phyloP scores from a whole-genome alignment of 2,113 vertebrate genomes.

The Archilochus colubris region DNA sequence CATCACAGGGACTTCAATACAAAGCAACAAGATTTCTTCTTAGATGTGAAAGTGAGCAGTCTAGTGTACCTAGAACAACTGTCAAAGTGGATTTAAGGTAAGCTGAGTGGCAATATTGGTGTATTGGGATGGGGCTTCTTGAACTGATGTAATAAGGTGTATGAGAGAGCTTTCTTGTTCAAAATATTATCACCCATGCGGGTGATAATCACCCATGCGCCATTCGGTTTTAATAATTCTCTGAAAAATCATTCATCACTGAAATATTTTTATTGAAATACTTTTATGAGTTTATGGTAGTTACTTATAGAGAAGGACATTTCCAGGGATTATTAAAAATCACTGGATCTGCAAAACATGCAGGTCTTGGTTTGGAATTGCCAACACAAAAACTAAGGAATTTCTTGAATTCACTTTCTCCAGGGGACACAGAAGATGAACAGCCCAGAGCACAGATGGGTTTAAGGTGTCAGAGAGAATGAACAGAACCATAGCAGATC shows the following conservation, averaged over 20 bases:
- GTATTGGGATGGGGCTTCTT: neutral
- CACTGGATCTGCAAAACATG: neutral
- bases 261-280: neutral
- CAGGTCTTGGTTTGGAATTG: neutral
- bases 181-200: neutral
- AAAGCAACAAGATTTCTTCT: neutral
- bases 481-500: rapidly evolving
- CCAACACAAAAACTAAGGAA: neutral
- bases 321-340: neutral
- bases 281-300: neutral
- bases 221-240: neutral
- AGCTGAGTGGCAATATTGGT: neutral
- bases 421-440: neutral
- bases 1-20: neutral
- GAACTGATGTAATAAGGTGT: neutral
- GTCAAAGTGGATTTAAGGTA: neutral
- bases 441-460: too few species aligned
- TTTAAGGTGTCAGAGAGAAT: neutral
- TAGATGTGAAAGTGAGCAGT: neutral
- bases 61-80: neutral
- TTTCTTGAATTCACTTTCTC: neutral
- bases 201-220: too few species aligned
- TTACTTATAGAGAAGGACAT: neutral
- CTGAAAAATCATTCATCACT: neutral
- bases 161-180: neutral